Conservation (phyloP, 2,888 invertebrate genomes). For the Furcula furcula region DNA sequence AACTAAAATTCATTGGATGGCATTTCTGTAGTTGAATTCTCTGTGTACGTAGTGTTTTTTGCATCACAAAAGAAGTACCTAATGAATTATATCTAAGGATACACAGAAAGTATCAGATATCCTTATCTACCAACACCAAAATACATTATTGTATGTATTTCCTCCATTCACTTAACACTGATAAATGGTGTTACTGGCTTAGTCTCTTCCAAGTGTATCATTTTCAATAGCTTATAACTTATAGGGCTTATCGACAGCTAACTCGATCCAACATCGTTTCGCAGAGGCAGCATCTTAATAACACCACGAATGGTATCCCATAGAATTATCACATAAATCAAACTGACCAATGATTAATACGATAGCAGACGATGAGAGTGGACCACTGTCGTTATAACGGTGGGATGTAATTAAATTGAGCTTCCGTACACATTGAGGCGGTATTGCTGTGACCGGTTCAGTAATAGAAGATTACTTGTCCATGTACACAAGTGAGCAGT, state of each 20-base stretch:
- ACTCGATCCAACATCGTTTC: slow-evolving; percentile 13
- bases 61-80: no score
- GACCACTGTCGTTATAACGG: slow-evolving; percentile 73
- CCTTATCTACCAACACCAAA: no score
- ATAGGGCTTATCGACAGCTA: slow-evolving; percentile 11
- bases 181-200: no score
- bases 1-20: no score
- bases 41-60: no score
- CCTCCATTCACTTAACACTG: no score
- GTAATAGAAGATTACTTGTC: slow-evolving; percentile 28
- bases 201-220: background rate
- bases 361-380: slow-evolving; percentile 51
- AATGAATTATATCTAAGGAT: no score
- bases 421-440: slow-evolving; percentile 58
- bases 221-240: slow-evolving; percentile 5
- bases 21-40: no score
- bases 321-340: slow-evolving; percentile 77
- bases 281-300: slow-evolving; percentile 58
- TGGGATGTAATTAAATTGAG: slow-evolving; percentile 72
- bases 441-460: slow-evolving; percentile 29
- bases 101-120: no score
- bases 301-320: slow-evolving; percentile 49
- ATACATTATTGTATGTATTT: no score
- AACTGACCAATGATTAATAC: slow-evolving; percentile 69
- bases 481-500: slow-evolving; percentile 14